These are phyloP conservation scores for Lobophora halterata DNA, from an alignment of 2,888 invertebrate species.

Conservation along the genomic window DNA sequence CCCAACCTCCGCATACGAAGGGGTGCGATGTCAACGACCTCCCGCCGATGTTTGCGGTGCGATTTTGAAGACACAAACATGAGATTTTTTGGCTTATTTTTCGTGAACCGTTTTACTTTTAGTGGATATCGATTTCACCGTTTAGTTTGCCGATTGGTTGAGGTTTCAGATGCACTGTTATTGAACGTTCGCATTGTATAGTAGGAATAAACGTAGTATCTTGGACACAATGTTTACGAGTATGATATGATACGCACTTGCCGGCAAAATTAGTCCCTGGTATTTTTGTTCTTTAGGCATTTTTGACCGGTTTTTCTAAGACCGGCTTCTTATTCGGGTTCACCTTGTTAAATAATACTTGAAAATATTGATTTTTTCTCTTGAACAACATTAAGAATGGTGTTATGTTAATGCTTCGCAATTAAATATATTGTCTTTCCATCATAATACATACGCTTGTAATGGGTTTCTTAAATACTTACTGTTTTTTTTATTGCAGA, in stretches of 20 bases:
- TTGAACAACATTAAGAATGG: no score
- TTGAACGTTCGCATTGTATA: no score
- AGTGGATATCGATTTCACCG: constrained; percentile 53
- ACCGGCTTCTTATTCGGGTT: not conserved
- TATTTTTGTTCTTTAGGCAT: no score
- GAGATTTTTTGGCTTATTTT: constrained; percentile 61
- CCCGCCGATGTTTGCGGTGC: constrained; percentile 66
- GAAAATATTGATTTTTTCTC: no score
- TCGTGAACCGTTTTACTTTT: constrained; percentile 47
- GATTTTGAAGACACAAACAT: constrained; percentile 73
- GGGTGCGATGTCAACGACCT: constrained; percentile 66
- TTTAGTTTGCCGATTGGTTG: constrained; percentile 35
- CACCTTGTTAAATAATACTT: constrained; percentile 4
- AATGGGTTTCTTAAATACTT: no score
- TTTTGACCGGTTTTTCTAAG: not conserved
- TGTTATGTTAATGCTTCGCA: no score
- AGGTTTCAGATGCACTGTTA: constrained; percentile 15
- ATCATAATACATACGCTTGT: no score
- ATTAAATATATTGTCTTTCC: no score
- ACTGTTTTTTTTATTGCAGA: constrained; percentile 77
- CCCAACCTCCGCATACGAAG: constrained; percentile 35
- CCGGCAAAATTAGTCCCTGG: no score
- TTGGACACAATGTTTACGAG: no score
- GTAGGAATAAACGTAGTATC: no score
- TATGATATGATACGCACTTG: no score